Percentiles rank a stretch among this genome's conserved stretches.
phyloP scores from a whole-genome alignment of 2,797 vertebrate genomes.

The Alcedo quadribrachys region DNA sequence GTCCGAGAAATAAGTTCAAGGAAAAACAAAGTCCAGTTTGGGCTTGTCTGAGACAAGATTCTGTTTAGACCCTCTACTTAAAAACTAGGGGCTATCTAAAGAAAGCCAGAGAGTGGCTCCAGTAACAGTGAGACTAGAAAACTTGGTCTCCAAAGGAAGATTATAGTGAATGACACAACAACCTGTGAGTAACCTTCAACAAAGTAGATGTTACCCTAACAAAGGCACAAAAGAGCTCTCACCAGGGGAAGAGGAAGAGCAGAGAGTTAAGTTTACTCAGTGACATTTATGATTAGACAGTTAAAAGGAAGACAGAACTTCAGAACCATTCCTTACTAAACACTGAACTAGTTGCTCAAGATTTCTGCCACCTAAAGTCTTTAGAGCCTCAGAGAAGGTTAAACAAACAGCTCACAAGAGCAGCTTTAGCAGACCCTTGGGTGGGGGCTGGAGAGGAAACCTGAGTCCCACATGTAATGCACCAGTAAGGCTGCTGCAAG shows the following conservation, averaged over 20 bases:
- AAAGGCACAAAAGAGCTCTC: neutral
- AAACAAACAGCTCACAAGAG: neutral
- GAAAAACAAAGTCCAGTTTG: neutral
- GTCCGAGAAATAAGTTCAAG: neutral
- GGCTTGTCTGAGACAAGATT: neutral
- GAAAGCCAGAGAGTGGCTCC: neutral
- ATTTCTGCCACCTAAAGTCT: neutral
- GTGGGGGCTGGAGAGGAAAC: neutral
- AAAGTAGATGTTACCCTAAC: rapidly evolving
- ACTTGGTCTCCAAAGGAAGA: neutral
- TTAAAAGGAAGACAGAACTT: neutral
- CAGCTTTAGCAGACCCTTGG: neutral
- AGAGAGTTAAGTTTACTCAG: neutral
- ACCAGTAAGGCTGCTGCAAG: rapidly evolving
- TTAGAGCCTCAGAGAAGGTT: neutral
- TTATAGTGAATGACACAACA: rapidly evolving
- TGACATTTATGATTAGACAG: no score
- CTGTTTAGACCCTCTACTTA: neutral
- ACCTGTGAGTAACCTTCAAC: neutral
- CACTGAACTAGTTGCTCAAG: neutral
- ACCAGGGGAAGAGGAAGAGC: neutral
- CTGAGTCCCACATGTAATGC: rapidly evolving
- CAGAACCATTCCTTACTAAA: neutral
- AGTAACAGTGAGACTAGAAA: rapidly evolving
- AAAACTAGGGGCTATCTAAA: rapidly evolving